phyloP scores from a whole-genome alignment of 2,113 vertebrate genomes.

The Bothrops jararaca region DNA sequence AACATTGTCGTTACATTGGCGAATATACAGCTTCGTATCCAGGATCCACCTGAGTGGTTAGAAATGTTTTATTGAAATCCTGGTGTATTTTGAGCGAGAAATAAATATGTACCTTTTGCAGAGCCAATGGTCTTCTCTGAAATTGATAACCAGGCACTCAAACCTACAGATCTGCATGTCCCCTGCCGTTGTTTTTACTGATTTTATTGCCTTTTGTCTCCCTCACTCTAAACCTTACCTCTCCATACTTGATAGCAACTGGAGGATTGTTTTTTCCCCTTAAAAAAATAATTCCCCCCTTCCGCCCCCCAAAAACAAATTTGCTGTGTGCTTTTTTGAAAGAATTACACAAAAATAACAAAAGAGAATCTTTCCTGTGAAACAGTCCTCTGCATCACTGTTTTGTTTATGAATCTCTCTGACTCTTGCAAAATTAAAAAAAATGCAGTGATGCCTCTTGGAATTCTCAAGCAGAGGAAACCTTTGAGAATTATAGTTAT shows the following conservation, averaged over 20 bases:
- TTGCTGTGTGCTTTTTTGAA: background rate
- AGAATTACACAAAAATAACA: background rate
- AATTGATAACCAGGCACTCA: background rate
- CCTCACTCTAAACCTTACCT: background rate
- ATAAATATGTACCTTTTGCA: background rate
- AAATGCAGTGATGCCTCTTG: background rate
- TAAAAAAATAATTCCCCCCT: background rate
- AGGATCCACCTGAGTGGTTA: slow-evolving; percentile 35
- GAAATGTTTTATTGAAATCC: background rate
- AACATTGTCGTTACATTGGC: slow-evolving; percentile 60
- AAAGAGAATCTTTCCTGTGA: background rate
- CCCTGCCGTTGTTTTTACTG: background rate
- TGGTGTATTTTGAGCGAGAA: background rate
- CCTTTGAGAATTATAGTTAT: background rate
- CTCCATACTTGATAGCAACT: background rate
- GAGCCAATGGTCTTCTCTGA: slow-evolving; percentile 45
- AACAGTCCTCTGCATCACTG: background rate
- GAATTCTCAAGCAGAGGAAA: background rate
- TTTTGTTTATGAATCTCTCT: background rate
- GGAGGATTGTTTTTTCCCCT: background rate
- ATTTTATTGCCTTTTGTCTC: accelerated
- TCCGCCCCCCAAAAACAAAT: background rate
- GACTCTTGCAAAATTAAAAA: background rate
- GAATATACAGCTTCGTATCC: slow-evolving; percentile 50
- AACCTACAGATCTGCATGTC: background rate